Conservation (phyloP, 2,888 invertebrate genomes). For the Aspidiotus rigidus region DNA sequence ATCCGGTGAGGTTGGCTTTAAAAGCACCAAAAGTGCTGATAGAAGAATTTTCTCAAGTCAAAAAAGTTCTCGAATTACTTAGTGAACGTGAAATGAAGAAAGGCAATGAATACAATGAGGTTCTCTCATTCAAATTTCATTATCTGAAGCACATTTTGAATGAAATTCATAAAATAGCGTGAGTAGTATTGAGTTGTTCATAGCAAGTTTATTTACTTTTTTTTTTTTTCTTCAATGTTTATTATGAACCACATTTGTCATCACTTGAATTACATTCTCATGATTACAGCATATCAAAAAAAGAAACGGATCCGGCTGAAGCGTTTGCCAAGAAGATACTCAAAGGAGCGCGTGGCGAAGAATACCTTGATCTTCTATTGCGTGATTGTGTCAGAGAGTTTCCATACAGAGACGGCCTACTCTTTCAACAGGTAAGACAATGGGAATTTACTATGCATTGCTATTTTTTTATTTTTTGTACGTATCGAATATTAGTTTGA, state of each 20-base stretch:
- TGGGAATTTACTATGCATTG: no score
- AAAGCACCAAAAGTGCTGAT: conserved; percentile 65
- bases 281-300: conserved; percentile 34
- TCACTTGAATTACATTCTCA: conserved; percentile 28
- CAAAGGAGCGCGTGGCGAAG: conserved; percentile 58
- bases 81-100: conserved; percentile 78
- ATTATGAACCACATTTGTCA: no score
- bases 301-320: conserved; percentile 57
- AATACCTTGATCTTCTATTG: conserved; percentile 59
- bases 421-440: conserved; percentile 60
- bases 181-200: conserved; percentile 37
- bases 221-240: not conserved
- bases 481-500: not conserved
- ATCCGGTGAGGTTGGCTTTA: conserved; percentile 71
- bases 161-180: conserved; percentile 45
- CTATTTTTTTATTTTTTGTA: not conserved
- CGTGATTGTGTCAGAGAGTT: conserved; percentile 82
- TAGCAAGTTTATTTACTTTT: not conserved
- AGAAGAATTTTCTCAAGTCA: conserved; percentile 59
- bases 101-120: conserved; percentile 74
- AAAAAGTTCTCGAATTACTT: conserved; percentile 71
- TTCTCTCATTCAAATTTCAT: conserved; percentile 83
- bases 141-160: conserved; percentile 66
- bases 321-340: conserved; percentile 64
- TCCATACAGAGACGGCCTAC: conserved; percentile 78